phyloP scores from a whole-genome alignment of 2,888 invertebrate species.

The Balanococcus diminutus region DNA sequence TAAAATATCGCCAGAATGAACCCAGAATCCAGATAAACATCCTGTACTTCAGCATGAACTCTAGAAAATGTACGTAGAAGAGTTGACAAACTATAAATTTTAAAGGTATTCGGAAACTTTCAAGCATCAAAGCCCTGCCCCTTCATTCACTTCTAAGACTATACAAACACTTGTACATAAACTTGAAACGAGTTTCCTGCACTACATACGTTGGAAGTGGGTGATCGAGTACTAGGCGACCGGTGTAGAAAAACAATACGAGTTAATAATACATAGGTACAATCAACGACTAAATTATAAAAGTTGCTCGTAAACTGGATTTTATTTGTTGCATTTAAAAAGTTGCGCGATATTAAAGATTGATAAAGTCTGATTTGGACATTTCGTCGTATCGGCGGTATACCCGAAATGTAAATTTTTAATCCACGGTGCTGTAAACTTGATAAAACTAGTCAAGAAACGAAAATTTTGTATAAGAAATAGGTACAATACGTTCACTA shows the following conservation, averaged over 20 bases:
- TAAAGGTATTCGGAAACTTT: background rate
- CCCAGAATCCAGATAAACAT: too few relatives aligned
- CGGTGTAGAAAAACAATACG: background rate
- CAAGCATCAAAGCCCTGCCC: background rate
- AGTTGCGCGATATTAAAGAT: background rate
- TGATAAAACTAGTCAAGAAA: background rate
- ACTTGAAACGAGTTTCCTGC: background rate
- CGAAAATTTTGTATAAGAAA: background rate
- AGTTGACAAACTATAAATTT: background rate
- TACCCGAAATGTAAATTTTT: background rate
- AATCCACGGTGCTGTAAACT: background rate
- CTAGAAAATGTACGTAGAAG: too few relatives aligned
- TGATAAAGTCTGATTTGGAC: background rate
- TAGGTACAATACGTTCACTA: background rate
- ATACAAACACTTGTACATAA: background rate
- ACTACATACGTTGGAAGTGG: background rate
- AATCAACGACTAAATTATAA: background rate
- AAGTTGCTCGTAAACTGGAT: background rate
- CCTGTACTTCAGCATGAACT: too few relatives aligned
- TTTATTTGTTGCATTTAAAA: background rate
- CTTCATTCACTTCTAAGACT: background rate
- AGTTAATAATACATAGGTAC: background rate
- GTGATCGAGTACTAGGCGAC: background rate
- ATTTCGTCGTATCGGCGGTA: background rate
- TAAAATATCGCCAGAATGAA: too few relatives aligned